Percentiles rank a stretch among this genome's conserved stretches.
These are phyloP conservation scores for Tretioscincus oriximinensis DNA, from an alignment of 2,113 vertebrate species.

Conservation along the genomic window DNA sequence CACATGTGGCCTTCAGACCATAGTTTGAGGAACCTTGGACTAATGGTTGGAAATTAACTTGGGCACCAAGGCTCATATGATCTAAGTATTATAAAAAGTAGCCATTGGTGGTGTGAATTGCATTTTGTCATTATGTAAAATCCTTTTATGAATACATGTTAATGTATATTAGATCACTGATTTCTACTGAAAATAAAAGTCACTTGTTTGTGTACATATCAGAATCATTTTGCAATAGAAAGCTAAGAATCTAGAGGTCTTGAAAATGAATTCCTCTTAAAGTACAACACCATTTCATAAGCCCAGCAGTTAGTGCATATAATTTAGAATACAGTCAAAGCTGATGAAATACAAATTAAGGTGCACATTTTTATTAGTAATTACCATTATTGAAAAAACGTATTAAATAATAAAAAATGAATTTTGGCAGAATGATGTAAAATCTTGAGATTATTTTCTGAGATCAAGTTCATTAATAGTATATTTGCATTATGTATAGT, in stretches of 20 bases:
- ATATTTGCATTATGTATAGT: background rate
- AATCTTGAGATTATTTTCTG: constrained; percentile 1
- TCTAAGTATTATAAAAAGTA: background rate
- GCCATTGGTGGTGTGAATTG: background rate
- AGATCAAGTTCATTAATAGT: background rate
- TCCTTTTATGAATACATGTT: background rate
- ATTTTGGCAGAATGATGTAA: constrained; percentile 1
- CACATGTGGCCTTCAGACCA: no score
- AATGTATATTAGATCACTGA: background rate
- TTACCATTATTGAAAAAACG: background rate
- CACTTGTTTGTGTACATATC: background rate
- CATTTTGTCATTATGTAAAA: background rate
- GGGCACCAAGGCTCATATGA: background rate
- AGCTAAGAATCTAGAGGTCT: background rate
- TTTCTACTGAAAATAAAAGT: background rate
- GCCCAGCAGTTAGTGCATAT: background rate
- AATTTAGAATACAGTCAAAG: background rate
- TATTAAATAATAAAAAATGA: constrained; percentile 4
- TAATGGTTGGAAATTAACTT: constrained; percentile 2
- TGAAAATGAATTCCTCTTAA: background rate
- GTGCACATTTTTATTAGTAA: background rate
- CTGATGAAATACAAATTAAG: no score
- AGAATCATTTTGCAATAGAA: background rate
- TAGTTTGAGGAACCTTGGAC: no score
- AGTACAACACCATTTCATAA: background rate